Evolutionary conservation across 2,888 invertebrate species (phyloP).

Genomic region (Temnothorax unifasciatus): DNA sequence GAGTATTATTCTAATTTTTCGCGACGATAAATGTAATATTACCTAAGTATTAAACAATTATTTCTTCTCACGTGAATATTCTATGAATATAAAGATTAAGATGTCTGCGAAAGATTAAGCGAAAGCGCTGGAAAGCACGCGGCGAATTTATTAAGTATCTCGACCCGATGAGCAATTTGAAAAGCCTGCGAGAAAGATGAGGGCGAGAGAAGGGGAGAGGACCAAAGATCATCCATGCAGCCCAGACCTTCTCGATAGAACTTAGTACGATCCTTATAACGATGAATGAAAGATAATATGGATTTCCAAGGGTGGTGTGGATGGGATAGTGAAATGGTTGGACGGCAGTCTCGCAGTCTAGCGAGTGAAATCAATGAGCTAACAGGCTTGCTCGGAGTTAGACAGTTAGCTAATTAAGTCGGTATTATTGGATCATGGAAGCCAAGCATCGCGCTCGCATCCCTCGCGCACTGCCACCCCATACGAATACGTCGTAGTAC

Average conservation of each 20-base stretch:
- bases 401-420: constrained; percentile 86
- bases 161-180: constrained; percentile 37
- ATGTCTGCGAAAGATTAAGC: constrained; percentile 14
- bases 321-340: constrained; percentile 53
- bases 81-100: constrained; percentile 20
- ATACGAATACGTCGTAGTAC: constrained; percentile 67
- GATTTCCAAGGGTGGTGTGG: constrained; percentile 22
- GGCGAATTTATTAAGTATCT: constrained; percentile 22
- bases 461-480: constrained; percentile 72
- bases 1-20: not conserved
- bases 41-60: not conserved
- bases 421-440: constrained; percentile 86
- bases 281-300: constrained; percentile 16
- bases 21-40: not conserved
- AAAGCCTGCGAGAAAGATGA: not conserved
- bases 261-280: constrained; percentile 31
- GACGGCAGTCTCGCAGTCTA: constrained; percentile 60
- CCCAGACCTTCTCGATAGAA: not conserved
- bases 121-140: constrained; percentile 14
- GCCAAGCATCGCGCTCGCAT: constrained; percentile 80
- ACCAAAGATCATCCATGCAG: not conserved
- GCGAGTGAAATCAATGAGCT: constrained; percentile 84
- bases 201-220: constrained; percentile 13
- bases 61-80: not conserved
- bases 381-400: constrained; percentile 85